Evolutionary conservation across 2,797 vertebrate species (phyloP).

Genomic region (Sebastes alutus): DNA sequence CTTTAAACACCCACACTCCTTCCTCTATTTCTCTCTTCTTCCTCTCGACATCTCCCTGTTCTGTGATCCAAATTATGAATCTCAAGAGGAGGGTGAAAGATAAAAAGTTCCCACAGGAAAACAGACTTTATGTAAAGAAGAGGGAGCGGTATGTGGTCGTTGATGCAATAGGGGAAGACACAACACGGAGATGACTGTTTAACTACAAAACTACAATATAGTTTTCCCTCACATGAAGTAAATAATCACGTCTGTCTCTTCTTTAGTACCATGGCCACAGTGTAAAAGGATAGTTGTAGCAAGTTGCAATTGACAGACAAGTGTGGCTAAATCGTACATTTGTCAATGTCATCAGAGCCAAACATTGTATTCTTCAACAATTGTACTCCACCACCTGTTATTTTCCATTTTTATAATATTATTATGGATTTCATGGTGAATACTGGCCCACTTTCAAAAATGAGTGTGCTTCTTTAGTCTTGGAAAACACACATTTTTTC

Average conservation of each 20-base stretch:
- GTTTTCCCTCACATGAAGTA: neutral
- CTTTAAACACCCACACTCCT: constrained; percentile 75
- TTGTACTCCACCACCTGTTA: neutral
- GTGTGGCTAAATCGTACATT: neutral
- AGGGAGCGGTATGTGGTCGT: constrained; percentile 28
- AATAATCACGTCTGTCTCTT: neutral
- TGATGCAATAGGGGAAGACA: constrained; percentile 16
- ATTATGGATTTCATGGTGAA: neutral
- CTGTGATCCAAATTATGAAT: constrained; percentile 80
- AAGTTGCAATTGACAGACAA: neutral
- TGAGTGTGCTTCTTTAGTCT: neutral
- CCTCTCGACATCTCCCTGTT: constrained; percentile 60
- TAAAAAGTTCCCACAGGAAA: constrained; percentile 75
- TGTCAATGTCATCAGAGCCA: neutral
- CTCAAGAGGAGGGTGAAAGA: constrained; percentile 73
- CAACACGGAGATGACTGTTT: constrained; percentile 1
- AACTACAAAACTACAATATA: neutral
- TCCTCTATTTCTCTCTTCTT: constrained; percentile 61
- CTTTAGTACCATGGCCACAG: neutral
- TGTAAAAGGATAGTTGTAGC: neutral
- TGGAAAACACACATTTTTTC: neutral
- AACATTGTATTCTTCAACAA: neutral
- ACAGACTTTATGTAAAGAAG: constrained; percentile 67
- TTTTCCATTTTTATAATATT: neutral
- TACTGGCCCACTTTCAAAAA: constrained; percentile 22